Base-by-base conservation (phyloP, 2,113 vertebrate genomes). In the Tenebrosternarchus preto region DNA sequence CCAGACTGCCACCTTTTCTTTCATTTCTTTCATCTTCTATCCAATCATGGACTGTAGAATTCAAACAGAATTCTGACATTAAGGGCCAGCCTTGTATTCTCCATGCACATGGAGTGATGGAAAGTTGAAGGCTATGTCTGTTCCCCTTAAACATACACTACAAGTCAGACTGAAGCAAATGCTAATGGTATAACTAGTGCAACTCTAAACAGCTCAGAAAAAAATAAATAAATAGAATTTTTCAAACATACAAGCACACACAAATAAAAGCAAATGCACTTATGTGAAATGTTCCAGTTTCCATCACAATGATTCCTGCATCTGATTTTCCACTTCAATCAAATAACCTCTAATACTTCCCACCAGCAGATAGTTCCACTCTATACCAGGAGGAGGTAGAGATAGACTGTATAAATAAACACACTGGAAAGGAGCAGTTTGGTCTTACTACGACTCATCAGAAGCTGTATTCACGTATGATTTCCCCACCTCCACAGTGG, bases 1-100 rank as follows among this genome's bases (percentile, higher is more conserved):
- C 24, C 63, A 39, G 61, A 77, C 56, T 36, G 46, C 46, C 66
- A 67, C 43, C 31, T 77, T 77, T 77, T 22, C 63, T 67, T 53
- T 50, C 29, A 53, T 76, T 64, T n/a, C 74, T 27, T 63, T 25
- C 66, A 66, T 50, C 17, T 61, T 24, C 33, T 19, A n/a, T 25
- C 17, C 59, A 29, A 27, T 29, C 57, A 75, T 20, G 73, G 6
- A 16, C 7, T 63, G 60, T 29, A 31, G 29, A 63, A 27, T 17
- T 22, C 8, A 15, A 16, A 24, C n/a, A 11, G 22, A 36, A 36
- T 71, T 43, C 3, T 4, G 33, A 25, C 25, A 29, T 25, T 55
- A n/a, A 55, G 9, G 20, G 68, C 53, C 43, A 3, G 70, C 39
- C 61, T 29, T 20, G 7, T 61, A 19, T 27, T 36, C 20, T 46